phyloP scores from a whole-genome alignment of 1,140 invertebrate species.

The Orius insidiosus region DNA sequence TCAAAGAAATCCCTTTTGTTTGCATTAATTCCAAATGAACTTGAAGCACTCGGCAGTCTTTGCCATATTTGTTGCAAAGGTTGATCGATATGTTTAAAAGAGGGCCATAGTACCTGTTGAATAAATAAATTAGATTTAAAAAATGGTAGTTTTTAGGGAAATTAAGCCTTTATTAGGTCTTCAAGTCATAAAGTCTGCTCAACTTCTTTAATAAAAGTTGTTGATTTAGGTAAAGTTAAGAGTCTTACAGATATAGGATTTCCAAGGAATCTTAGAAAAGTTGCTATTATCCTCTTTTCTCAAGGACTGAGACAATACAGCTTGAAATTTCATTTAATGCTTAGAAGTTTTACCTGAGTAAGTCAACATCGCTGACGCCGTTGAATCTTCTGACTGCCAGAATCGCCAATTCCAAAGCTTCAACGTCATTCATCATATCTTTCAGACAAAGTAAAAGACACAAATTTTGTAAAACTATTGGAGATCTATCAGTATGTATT shows the following conservation, averaged over 20 bases:
- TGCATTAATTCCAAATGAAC: too few species aligned
- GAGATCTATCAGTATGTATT: slow-evolving; percentile 48
- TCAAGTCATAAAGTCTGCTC: too few species aligned
- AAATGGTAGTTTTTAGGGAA: too few species aligned
- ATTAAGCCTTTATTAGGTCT: too few species aligned
- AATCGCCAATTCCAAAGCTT: slow-evolving; percentile 27
- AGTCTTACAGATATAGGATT: too few species aligned
- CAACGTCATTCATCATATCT: background rate
- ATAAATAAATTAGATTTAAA: background rate
- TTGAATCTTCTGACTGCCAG: slow-evolving; percentile 46
- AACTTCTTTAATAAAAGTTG: too few species aligned
- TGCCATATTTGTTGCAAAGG: background rate
- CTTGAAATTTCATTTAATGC: too few species aligned
- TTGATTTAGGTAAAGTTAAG: too few species aligned
- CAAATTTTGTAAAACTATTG: slow-evolving; percentile 45
- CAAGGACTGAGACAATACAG: too few species aligned
- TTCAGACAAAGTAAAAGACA: slow-evolving; percentile 40
- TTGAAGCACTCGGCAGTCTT: background rate
- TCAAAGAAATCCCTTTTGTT: too few species aligned
- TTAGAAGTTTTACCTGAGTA: slow-evolving; percentile 24
- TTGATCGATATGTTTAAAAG: slow-evolving; percentile 1
- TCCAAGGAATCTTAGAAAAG: too few species aligned
- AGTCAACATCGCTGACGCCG: slow-evolving; percentile 42
- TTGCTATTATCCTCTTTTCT: too few species aligned
- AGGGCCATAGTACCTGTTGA: slow-evolving; percentile 1